Evolutionary conservation across 2,113 vertebrate genomes (phyloP), one percentile per base, ranked within the genome.

Genomic region (Galeopterus variegatus): DNA sequence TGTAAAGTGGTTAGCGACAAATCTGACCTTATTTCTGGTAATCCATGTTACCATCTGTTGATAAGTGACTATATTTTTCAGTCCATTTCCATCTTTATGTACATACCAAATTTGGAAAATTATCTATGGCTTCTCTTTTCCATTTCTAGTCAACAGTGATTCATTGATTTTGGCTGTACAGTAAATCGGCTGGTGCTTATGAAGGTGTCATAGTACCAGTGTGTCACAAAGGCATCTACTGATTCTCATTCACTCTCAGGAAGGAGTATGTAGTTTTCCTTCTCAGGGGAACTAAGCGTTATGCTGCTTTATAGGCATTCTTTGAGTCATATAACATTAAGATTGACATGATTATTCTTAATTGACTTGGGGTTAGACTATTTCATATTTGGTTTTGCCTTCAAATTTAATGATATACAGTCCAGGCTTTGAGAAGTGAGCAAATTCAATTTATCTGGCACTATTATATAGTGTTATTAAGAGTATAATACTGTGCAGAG

Each of bases 371-470:
- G 28, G 69, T 92, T 90, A 93, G 70, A 86, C 12, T 88, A 50
- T 95, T 82, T 93, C 56, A 8, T 75, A 45, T 86, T 95, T 96
- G 83, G 52, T 96, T 95, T 76, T 90, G 28, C 93, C 85, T 96
- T 97, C 17, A 60, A 52, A 91, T 65, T 90, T 96, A 92, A 93
- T 91, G 67, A 45, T 60, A 76, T 69, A 24, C 15, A 36, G 52
- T 69, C 19, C 15, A 36, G 52, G 6, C 77, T 82, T 96, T 94
- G 50, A 96, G 72, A 93, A 80, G 70, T 89, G 54, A 94, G 60
- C 33, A 77, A 67, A 93, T 93, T 93, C 72, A 45, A 0, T 88
- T 93, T 93, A 82, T 85, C 93, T 88, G 50, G 4, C 85, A 41
- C 41, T 83, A 2, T 84, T 84, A 26, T 76, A 33, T 60, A 56